Evolutionary conservation across 2,888 invertebrate genomes (phyloP), one percentile per base, ranked within the genome.

Genomic region (Litoditis marina): DNA sequence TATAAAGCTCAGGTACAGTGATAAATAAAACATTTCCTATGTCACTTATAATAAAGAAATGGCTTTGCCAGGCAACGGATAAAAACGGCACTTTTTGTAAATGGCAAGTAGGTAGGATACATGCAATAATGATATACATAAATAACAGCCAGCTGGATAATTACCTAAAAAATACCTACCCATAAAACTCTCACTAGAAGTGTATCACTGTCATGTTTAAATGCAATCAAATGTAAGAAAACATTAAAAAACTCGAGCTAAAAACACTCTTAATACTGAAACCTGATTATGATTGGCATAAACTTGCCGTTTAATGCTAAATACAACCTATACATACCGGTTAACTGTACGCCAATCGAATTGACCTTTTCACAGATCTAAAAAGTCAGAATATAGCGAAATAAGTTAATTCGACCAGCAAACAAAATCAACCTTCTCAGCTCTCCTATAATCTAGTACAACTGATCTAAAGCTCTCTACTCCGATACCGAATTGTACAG

Each of bases 401-500:
- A 49, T 16, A 49, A 19, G 49, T 16, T 36, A 30, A 27, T 34
- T 32, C 19, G 7, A 42, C n/a, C 13, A 16, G 42, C 16, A 25
- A 25, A 22, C 25, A 8, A 1, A 8, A n/a, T 16, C 25, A 11
- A 6, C 31, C 36, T n/a, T n/a, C n/a, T n/a, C n/a, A n/a, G n/a
- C n/a, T n/a, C n/a, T n/a, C 4, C 25, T 22, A 44, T 44, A 44
- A 19, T 44, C 25, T 44, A 25, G 44, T 44, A 44, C 19, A 44
- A 39, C 66, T 73, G n/a, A n/a, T n/a, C n/a, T n/a, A n/a, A n/a
- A n/a, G n/a, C n/a, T n/a, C n/a, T n/a, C n/a, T n/a, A 82, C 46
- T 82, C 78, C 53, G 68, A 66, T 4, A 81, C 79, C 5, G 76
- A 80, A 59, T 82, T 83, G 69, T 83, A 83, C 56, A 83, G 66